Evolutionary conservation across 2,113 vertebrate species (phyloP).

Genomic region (Notechis scutatus): DNA sequence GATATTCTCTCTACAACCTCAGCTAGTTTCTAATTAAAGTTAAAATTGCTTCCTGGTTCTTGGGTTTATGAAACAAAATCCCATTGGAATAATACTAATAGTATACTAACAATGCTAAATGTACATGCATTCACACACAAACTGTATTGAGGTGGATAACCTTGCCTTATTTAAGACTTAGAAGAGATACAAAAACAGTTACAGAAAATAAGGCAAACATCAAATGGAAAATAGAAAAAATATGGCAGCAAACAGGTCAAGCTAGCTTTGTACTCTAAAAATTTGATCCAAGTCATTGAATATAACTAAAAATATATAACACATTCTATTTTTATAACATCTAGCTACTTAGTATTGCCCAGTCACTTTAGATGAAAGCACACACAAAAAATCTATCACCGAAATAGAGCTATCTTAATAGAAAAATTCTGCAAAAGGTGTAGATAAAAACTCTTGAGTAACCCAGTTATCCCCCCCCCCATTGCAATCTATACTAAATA

Average conservation of each 20-base stretch:
- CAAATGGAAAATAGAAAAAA: not conserved
- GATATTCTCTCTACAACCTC: not conserved
- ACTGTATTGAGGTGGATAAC: not conserved
- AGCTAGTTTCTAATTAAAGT: not conserved
- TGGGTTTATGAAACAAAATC: not conserved
- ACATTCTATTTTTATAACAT: not conserved
- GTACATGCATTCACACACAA: not conserved
- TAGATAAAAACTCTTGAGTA: not conserved
- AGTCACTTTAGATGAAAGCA: slow-evolving; percentile 15
- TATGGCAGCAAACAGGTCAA: not conserved
- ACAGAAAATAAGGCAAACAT: not conserved
- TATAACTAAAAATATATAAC: not conserved
- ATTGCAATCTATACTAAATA: not conserved
- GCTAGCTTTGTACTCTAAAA: not conserved
- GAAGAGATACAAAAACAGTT: not conserved
- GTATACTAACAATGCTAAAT: not conserved
- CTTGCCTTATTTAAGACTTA: not conserved
- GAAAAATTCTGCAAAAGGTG: not conserved
- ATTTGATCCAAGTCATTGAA: not conserved
- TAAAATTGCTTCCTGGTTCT: not conserved
- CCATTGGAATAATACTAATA: not conserved
- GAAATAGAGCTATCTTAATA: not conserved
- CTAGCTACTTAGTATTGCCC: not conserved
- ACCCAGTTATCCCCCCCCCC: not conserved
- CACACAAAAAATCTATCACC: not conserved